Conservation (phyloP, 2,797 vertebrate genomes). For the Lepidocolaptes lacrymiger region DNA sequence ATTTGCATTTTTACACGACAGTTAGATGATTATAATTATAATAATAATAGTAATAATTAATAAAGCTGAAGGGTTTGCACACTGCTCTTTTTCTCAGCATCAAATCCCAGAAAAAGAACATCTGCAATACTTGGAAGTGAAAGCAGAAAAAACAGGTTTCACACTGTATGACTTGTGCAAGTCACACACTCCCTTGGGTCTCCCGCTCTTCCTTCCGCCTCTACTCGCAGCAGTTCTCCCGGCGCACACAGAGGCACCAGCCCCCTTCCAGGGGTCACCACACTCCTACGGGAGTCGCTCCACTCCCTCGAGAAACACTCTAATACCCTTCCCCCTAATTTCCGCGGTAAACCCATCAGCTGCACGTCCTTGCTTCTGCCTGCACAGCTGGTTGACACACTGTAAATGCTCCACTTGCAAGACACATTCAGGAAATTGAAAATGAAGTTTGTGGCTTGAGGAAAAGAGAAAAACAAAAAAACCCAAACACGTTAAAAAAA, state of each 20-base stretch:
- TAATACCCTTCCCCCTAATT: neutral
- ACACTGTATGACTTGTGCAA: neutral
- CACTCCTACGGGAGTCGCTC: neutral
- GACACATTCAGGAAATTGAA: neutral
- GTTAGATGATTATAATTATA: neutral
- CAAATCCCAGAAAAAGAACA: neutral
- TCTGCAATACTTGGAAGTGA: neutral
- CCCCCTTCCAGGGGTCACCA: neutral
- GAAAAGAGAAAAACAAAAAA: no score
- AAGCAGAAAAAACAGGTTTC: neutral
- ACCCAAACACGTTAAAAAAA: neutral
- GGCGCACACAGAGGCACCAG: neutral
- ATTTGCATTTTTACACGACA: conserved; percentile 8
- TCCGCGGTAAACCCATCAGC: neutral
- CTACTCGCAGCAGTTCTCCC: neutral
- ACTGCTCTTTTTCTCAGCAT: neutral
- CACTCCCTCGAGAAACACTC: neutral
- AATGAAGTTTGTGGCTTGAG: neutral
- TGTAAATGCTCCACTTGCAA: neutral
- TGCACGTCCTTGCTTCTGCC: neutral
- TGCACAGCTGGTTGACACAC: neutral
- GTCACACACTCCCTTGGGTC: neutral
- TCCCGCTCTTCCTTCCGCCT: neutral
- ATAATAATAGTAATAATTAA: neutral
- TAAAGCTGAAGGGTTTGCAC: neutral